Evolutionary conservation across 2,888 invertebrate genomes (phyloP), one percentile per base, ranked within the genome.

Genomic region (Napeogenes sylphis): DNA sequence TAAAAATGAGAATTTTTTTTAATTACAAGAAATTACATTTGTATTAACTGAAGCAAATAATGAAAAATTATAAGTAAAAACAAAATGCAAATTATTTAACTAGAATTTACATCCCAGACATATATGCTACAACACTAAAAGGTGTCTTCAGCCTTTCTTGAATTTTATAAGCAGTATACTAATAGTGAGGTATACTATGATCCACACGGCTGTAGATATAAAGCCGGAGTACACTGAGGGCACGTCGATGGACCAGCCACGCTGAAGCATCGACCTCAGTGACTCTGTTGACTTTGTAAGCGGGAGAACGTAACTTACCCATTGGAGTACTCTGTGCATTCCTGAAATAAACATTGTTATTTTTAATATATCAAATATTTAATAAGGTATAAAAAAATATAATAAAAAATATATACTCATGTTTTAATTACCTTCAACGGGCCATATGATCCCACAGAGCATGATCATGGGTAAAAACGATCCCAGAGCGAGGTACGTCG

Each of bases 391-490:
- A 51, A 2, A 30, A 51, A 30, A 21, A 12, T n/a, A n/a, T n/a
- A n/a, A n/a, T 30, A 10, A 47, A 47, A 47, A 47, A 14, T 2
- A 14, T 4, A n/a, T 46, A 47, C 21, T 47, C 8, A 51, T 30
- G 6, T 10, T 12, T 42, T 10, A 10, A 10, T 75, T 78, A 89
- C 90, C 97, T 91, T 98, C 97, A 66, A 97, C 92, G 0, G 98
- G 98, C 98, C 98, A 98, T 72, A 98, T 95, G 66, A 98, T 97
- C 58, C 97, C 97, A 71, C 96, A 96, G 4, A 97, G 84, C 93
- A 97, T 92, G 30, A 97, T 94, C 81, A 96, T 95, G 2, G 97
- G 97, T 65, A 97, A 82, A 82, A 97, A 97, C 0, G 96, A 96
- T 0, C 97, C 97, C 83, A 97, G 91, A 0, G 96, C 96, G 75